A percentile compares a stretch with the other conserved stretches of the same genome.
Evolutionary conservation across 1,140 invertebrate genomes (phyloP).

Genomic region (Pemphigus obesinymphae): DNA sequence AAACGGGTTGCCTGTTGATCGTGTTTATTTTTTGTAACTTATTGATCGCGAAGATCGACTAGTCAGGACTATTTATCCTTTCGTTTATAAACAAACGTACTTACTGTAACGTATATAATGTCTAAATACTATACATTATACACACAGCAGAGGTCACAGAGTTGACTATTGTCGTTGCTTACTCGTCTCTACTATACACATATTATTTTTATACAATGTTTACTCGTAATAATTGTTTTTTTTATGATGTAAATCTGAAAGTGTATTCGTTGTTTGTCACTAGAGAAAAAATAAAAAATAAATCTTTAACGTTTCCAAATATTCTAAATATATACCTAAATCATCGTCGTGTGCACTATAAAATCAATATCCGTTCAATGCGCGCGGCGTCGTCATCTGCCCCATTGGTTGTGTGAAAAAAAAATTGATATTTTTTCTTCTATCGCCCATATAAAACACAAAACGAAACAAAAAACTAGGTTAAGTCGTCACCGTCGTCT

Average conservation of each 20-base stretch:
- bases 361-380: background rate
- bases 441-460: too few species aligned
- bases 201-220: background rate
- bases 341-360: background rate
- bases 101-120: background rate
- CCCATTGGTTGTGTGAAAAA: background rate
- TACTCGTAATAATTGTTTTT: conserved; percentile 5
- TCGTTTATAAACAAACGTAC: background rate
- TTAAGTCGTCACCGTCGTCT: background rate
- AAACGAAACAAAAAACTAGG: background rate
- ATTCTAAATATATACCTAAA: too few species aligned
- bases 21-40: background rate
- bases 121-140: background rate
- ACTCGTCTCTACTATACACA: conserved; percentile 2
- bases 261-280: background rate
- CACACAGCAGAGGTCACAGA: too few species aligned
- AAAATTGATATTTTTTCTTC: background rate
- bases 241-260: background rate
- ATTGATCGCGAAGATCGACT: background rate
- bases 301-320: background rate
- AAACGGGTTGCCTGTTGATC: background rate
- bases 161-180: background rate
- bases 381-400: background rate
- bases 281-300: too few species aligned
- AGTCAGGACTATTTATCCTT: conserved; percentile 14